Evolutionary conservation across 2,888 invertebrate genomes (phyloP).

Genomic region (Trachelus stipa): DNA sequence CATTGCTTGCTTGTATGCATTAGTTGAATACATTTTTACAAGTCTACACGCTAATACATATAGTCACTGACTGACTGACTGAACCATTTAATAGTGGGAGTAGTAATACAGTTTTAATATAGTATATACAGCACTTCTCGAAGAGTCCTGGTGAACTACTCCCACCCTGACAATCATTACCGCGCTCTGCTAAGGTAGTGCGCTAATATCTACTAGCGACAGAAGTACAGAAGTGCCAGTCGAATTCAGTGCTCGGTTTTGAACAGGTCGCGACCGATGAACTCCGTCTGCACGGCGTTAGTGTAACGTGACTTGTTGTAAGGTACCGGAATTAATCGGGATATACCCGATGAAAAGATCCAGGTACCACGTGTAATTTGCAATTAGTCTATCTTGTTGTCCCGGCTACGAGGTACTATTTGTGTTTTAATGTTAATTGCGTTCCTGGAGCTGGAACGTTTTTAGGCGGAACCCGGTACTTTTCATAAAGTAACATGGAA

Average conservation of each 20-base stretch:
- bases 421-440: not conserved
- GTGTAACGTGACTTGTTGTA: not conserved
- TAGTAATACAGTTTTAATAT: not conserved
- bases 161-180: not conserved
- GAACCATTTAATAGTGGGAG: too few relatives aligned
- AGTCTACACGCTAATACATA: not conserved
- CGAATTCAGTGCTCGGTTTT: not conserved
- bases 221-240: not conserved
- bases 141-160: not conserved
- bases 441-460: not conserved
- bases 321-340: not conserved
- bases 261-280: not conserved
- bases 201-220: not conserved
- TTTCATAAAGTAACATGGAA: constrained; percentile 41
- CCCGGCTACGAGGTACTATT: not conserved
- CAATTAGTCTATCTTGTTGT: not conserved
- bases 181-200: not conserved
- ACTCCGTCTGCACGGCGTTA: not conserved
- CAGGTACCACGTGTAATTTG: not conserved
- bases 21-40: not conserved
- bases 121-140: not conserved
- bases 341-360: not conserved
- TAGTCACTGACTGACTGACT: not conserved
- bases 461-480: not conserved
- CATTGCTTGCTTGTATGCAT: not conserved